phyloP scores from a whole-genome alignment of 2,888 invertebrate species.

The Oligia fasciuncula region DNA sequence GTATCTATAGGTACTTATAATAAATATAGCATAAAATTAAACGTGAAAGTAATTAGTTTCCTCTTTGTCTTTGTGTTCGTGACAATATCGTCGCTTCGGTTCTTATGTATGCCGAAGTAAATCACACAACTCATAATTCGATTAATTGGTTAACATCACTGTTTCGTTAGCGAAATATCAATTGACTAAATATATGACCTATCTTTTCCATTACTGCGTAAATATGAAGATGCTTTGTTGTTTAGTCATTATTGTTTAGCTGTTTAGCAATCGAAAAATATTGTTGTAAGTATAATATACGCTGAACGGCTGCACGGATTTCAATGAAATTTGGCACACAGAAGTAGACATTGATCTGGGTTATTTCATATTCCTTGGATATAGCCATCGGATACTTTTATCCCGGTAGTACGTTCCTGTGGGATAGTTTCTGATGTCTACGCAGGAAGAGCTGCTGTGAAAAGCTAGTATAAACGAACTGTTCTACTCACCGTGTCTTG shows the following conservation, averaged over 20 bases:
- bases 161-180: conserved; percentile 49
- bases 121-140: conserved; percentile 44
- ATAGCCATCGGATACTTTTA: no score
- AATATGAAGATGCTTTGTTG: conserved; percentile 16
- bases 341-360: no score
- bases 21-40: no score
- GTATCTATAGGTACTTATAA: no score
- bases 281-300: not conserved
- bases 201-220: conserved; percentile 36
- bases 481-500: conserved; percentile 92
- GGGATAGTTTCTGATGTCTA: not conserved
- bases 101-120: conserved; percentile 16
- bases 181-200: conserved; percentile 55
- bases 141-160: conserved; percentile 55
- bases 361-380: no score
- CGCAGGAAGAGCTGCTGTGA: no score
- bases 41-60: no score
- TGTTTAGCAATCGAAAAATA: not conserved
- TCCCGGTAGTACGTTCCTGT: not conserved
- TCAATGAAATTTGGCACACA: no score
- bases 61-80: not conserved
- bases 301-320: no score
- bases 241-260: not conserved
- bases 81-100: not conserved
- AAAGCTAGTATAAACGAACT: not conserved